Conservation (phyloP, 1,140 invertebrate genomes). For the Bursaphelenchus mucronatus region DNA sequence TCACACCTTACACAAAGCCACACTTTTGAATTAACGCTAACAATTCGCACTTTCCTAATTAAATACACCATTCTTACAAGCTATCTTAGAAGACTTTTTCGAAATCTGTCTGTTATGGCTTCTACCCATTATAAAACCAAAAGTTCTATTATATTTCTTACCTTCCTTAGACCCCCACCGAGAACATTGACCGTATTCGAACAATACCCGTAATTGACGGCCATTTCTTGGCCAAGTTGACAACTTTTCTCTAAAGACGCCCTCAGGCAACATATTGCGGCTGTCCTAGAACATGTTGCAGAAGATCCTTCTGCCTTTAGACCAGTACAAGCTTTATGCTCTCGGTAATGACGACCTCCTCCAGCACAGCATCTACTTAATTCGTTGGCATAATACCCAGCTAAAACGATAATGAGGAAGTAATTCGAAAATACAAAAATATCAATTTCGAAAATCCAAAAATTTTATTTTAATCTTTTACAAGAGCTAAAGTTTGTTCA, state of each 20-base stretch:
- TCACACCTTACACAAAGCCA: too few species aligned
- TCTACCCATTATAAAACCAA: not conserved
- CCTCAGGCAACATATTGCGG: slow-evolving; percentile 58
- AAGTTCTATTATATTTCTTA: slow-evolving; percentile 16
- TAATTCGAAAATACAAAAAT: too few species aligned
- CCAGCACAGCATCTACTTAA: slow-evolving; percentile 54
- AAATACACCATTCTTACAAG: too few species aligned
- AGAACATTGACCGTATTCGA: slow-evolving; percentile 41
- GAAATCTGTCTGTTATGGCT: too few species aligned
- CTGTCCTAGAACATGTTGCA: slow-evolving; percentile 45
- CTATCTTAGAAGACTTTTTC: too few species aligned
- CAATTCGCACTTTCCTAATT: too few species aligned
- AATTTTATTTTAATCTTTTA: not conserved
- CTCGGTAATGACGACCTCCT: slow-evolving; percentile 48
- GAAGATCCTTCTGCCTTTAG: slow-evolving; percentile 47
- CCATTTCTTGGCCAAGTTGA: slow-evolving; percentile 33
- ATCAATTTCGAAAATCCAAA: not conserved
- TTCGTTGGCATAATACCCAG: slow-evolving; percentile 24
- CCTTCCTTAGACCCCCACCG: slow-evolving; percentile 47
- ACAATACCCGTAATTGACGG: slow-evolving; percentile 37
- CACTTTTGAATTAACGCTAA: too few species aligned
- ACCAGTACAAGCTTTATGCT: slow-evolving; percentile 37
- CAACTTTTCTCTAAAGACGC: slow-evolving; percentile 51
- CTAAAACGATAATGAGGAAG: too few species aligned
- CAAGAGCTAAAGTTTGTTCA: too few species aligned